These are phyloP conservation scores for Climacteris rufus DNA, from an alignment of 2,113 vertebrate species.

Conservation along the genomic window DNA sequence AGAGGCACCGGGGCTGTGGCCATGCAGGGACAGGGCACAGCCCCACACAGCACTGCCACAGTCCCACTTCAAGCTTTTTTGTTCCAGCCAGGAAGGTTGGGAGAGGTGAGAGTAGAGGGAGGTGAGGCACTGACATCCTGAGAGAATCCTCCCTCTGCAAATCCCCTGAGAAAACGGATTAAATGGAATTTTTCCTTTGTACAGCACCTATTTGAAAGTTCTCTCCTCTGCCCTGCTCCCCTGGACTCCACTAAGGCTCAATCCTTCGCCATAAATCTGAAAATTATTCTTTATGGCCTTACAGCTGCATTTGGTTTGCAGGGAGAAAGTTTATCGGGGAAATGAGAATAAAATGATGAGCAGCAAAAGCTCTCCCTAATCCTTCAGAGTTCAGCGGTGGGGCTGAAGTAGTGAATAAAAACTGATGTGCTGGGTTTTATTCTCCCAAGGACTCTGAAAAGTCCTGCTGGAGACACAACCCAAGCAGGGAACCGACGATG, in stretches of 20 bases:
- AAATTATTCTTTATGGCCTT: neutral
- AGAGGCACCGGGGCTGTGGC: neutral
- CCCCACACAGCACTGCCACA: neutral
- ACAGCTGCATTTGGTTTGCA: neutral
- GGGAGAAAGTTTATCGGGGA: neutral
- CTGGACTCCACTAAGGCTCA: neutral
- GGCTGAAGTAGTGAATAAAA: neutral
- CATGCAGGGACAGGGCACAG: neutral
- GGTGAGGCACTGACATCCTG: neutral
- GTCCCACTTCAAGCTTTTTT: neutral
- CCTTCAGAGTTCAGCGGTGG: neutral
- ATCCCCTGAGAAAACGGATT: constrained; percentile 33
- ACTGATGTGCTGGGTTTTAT: neutral
- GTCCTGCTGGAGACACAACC: neutral
- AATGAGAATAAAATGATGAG: neutral
- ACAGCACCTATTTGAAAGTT: neutral
- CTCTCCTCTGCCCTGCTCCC: neutral
- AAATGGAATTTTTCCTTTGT: neutral
- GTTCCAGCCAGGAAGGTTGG: neutral
- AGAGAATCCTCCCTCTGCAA: neutral
- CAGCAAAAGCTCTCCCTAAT: neutral
- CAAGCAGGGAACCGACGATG: neutral
- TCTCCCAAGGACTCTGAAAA: neutral
- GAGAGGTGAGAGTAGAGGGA: neutral
- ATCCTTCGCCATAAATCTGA: neutral